Conservation (phyloP, 2,888 invertebrate species). For the Anticlea derivata region DNA sequence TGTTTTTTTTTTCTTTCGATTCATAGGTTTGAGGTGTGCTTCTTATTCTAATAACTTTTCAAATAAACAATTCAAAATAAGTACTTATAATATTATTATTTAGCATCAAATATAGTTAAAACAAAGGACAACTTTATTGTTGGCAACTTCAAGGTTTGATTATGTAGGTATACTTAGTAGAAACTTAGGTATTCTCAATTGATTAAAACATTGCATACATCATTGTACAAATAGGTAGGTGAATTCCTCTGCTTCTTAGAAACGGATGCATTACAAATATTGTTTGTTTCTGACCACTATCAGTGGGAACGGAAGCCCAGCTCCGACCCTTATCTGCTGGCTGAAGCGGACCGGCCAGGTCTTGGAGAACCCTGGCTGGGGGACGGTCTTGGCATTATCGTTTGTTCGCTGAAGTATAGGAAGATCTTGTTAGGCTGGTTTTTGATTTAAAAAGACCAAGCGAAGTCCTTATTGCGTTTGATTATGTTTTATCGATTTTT, state of each 20-base stretch:
- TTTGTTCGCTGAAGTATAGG: slow-evolving; percentile 53
- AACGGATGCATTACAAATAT: slow-evolving; percentile 39
- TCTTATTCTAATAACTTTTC: too few species aligned
- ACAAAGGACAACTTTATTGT: too few species aligned
- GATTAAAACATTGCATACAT: slow-evolving; percentile 1
- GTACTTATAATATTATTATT: too few species aligned
- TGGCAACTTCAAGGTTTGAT: not conserved
- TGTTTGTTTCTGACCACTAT: slow-evolving; percentile 55
- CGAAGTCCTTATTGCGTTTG: slow-evolving; percentile 17
- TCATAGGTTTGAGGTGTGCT: too few species aligned
- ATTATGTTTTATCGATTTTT: slow-evolving; percentile 15
- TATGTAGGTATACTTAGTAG: too few species aligned
- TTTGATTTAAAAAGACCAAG: slow-evolving; percentile 38
- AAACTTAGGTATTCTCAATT: not conserved
- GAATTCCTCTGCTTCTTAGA: slow-evolving; percentile 40
- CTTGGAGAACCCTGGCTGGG: slow-evolving; percentile 51
- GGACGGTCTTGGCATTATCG: slow-evolving; percentile 44
- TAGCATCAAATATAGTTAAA: too few species aligned
- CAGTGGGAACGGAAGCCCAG: slow-evolving; percentile 58
- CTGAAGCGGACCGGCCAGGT: slow-evolving; percentile 59
- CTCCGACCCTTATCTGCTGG: slow-evolving; percentile 59
- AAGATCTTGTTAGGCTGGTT: slow-evolving; percentile 49
- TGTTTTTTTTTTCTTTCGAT: slow-evolving; percentile 46
- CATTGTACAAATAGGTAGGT: not conserved
- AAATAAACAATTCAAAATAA: too few species aligned